Evolutionary conservation across 2,113 vertebrate species (phyloP).

Genomic region (Calyptommatus sinebrachiatus): DNA sequence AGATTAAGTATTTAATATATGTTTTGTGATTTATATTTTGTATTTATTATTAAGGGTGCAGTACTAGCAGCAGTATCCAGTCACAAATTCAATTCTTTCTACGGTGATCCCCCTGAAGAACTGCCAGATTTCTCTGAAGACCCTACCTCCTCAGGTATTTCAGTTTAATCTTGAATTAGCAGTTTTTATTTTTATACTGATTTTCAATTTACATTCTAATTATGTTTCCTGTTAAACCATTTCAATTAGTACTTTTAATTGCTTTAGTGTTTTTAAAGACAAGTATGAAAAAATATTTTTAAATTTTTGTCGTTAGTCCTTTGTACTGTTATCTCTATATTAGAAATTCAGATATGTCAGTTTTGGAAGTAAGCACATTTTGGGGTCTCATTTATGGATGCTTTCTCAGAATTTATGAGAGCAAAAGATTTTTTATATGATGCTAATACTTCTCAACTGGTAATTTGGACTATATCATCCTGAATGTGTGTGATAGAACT

Average conservation of each 20-base stretch:
- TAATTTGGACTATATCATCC: no score
- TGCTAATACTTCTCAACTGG: no score
- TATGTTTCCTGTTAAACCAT: not conserved
- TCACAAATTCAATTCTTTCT: slow-evolving; percentile 98
- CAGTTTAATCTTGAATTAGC: slow-evolving; percentile 14
- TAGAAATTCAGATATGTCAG: not conserved
- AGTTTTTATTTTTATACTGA: slow-evolving; percentile 2
- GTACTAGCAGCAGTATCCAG: slow-evolving; percentile 97
- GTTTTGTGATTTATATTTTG: slow-evolving; percentile 34
- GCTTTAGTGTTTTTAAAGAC: not conserved
- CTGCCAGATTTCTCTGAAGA: slow-evolving; percentile 95
- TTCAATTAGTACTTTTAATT: slow-evolving; percentile 1
- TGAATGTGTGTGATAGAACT: no score
- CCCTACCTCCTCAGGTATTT: slow-evolving; percentile 95
- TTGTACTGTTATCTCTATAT: slow-evolving; percentile 10
- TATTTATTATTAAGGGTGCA: slow-evolving; percentile 81
- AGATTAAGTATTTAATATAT: slow-evolving; percentile 30
- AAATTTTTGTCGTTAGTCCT: not conserved
- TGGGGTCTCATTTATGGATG: not conserved
- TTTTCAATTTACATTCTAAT: not conserved
- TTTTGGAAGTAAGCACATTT: not conserved
- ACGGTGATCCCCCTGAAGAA: slow-evolving; percentile 95
- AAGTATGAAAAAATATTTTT: not conserved
- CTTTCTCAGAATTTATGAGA: not conserved
- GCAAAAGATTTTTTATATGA: no score